These are phyloP conservation scores for Eurypyga helias DNA, from an alignment of 2,113 vertebrate genomes.

Conservation along the genomic window DNA sequence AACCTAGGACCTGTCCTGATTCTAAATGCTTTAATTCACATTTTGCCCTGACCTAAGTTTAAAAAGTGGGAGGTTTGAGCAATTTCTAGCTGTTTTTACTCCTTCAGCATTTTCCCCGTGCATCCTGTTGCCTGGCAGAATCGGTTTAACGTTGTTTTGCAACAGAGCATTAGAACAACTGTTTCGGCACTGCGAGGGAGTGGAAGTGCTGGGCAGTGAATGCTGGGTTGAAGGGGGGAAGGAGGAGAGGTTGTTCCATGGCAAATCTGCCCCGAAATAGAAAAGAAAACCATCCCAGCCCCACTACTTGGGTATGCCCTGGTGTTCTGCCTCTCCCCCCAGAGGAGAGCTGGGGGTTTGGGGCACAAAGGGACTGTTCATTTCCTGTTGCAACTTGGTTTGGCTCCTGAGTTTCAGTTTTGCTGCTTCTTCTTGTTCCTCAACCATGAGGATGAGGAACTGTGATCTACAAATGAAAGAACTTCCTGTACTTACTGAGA, in stretches of 20 bases:
- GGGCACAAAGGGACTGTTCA: no score
- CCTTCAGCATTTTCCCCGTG: fast-evolving
- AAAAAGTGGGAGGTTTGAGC: not conserved
- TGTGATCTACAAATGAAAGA: not conserved
- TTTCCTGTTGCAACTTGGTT: not conserved
- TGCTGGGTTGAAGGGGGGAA: no score
- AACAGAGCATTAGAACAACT: not conserved
- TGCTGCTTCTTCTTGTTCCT: not conserved
- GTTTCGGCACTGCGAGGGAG: not conserved
- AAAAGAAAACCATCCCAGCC: not conserved
- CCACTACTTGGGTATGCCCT: not conserved
- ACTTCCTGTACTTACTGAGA: not conserved
- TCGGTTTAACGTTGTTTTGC: fast-evolving
- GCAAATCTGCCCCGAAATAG: no score
- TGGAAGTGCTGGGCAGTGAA: not conserved
- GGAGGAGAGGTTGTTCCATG: not conserved
- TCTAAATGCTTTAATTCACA: not conserved
- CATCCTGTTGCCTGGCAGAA: not conserved
- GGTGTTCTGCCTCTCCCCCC: not conserved
- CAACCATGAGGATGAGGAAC: no score
- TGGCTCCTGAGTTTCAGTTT: not conserved
- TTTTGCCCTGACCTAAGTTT: fast-evolving
- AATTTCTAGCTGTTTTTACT: not conserved
- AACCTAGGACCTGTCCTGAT: not conserved
- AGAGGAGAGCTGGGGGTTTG: not conserved